These are phyloP conservation scores for Epizoanthus rinbou DNA, from an alignment of 92 coral and sea anemone species.

Conservation along the genomic window DNA sequence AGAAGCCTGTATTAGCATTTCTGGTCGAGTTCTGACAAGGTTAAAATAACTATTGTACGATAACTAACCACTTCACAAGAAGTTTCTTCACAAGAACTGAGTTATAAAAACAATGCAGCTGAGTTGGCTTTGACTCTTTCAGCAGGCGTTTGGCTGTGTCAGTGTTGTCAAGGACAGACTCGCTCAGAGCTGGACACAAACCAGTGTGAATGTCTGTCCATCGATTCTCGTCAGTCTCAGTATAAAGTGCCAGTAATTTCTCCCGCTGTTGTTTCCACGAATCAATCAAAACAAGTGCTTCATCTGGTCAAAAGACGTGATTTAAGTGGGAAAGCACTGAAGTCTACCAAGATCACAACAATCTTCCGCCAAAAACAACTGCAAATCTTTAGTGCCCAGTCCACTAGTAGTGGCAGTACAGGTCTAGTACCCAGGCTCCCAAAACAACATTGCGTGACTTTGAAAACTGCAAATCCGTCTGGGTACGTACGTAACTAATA, in stretches of 20 bases:
- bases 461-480: not conserved
- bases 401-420: not conserved
- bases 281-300: not conserved
- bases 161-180: conserved; percentile 2
- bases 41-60: too few relatives aligned
- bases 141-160: too few relatives aligned
- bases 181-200: not conserved
- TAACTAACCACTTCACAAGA: too few relatives aligned
- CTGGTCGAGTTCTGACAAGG: too few relatives aligned
- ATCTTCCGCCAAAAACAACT: not conserved
- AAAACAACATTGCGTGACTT: not conserved
- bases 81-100: too few relatives aligned
- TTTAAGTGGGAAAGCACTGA: not conserved
- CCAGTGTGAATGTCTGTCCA: not conserved
- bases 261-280: not conserved
- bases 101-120: too few relatives aligned
- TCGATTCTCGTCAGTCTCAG: not conserved
- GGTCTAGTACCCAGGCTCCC: not conserved
- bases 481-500: not conserved
- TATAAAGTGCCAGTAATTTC: not conserved
- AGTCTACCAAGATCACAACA: not conserved
- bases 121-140: too few relatives aligned
- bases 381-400: not conserved
- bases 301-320: not conserved
- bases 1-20: too few relatives aligned